Conservation (phyloP, 2,113 vertebrate genomes). For the Pomatostomus ruficeps region DNA sequence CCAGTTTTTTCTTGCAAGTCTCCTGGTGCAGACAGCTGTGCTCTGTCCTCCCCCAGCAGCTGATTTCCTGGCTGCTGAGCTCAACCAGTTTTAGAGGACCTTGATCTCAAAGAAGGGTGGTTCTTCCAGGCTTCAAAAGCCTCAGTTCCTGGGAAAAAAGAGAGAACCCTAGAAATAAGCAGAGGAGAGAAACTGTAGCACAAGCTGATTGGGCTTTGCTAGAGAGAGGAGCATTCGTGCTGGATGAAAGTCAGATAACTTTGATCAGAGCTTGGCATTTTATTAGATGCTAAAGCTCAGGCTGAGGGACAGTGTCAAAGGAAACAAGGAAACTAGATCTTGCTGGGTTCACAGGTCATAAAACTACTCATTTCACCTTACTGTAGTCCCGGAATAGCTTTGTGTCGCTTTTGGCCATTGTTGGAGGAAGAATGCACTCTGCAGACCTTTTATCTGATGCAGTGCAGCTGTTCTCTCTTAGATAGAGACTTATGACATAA, state of each 20-base stretch:
- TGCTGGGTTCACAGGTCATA: not conserved
- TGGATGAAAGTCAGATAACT: not conserved
- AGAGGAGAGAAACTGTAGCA: not conserved
- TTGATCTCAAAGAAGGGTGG: not conserved
- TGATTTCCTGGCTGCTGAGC: not conserved
- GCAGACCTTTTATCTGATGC: conserved; percentile 16
- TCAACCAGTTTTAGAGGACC: not conserved
- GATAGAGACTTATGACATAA: not conserved
- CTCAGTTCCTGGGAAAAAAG: not conserved
- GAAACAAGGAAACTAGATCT: not conserved
- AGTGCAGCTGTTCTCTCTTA: conserved; percentile 27
- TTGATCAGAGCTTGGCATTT: not conserved
- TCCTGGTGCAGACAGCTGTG: not conserved
- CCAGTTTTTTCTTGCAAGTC: not conserved
- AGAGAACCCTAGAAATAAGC: not conserved
- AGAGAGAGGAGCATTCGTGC: not conserved
- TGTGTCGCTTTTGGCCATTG: not conserved
- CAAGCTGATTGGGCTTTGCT: not conserved
- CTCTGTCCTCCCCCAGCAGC: not conserved
- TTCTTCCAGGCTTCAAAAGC: not conserved
- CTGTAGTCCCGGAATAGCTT: not conserved
- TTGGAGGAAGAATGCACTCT: conserved; percentile 1
- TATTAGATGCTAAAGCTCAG: not conserved
- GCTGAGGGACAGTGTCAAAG: not conserved
- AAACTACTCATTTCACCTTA: conserved; percentile 24